phyloP scores from a whole-genome alignment of 2,797 vertebrate genomes.

The Chromis chromis region DNA sequence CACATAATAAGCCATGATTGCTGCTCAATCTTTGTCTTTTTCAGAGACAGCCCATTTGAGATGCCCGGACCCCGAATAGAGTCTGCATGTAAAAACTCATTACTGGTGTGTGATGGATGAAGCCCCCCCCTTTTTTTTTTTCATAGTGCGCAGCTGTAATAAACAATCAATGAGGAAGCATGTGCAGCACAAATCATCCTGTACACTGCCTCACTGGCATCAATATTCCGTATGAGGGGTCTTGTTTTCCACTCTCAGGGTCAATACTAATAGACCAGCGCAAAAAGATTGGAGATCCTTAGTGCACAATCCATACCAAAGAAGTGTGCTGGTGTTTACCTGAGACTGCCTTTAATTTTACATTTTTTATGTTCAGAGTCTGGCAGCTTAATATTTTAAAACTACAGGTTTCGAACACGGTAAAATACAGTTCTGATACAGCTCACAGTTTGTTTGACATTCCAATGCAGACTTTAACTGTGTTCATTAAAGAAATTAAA shows the following conservation, averaged over 20 bases:
- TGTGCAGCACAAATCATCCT: slow-evolving; percentile 77
- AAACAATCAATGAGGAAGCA: slow-evolving; percentile 82
- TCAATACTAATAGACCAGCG: slow-evolving; percentile 79
- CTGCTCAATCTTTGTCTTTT: slow-evolving; percentile 77
- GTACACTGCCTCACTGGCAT: slow-evolving; percentile 62
- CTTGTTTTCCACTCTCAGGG: slow-evolving; percentile 76
- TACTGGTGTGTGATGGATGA: slow-evolving; percentile 79
- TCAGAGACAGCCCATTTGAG: slow-evolving; percentile 66
- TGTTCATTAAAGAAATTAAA: slow-evolving; percentile 24
- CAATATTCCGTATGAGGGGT: slow-evolving; percentile 79
- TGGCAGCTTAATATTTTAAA: slow-evolving; percentile 6
- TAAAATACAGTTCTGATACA: slow-evolving; percentile 7
- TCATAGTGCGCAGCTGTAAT: slow-evolving; percentile 74
- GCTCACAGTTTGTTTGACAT: slow-evolving; percentile 5
- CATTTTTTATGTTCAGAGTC: slow-evolving; percentile 6
- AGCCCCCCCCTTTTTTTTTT: slow-evolving; percentile 29
- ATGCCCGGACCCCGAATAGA: slow-evolving; percentile 66
- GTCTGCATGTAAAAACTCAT: slow-evolving; percentile 80
- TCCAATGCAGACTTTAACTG: neutral
- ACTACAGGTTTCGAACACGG: slow-evolving; percentile 7
- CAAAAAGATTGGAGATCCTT: slow-evolving; percentile 64
- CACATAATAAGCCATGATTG: slow-evolving; percentile 79
- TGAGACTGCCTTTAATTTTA: slow-evolving; percentile 35
- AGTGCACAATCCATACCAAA: slow-evolving; percentile 56
- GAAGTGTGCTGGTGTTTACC: slow-evolving; percentile 51